Evolutionary conservation across 2,888 invertebrate genomes (phyloP), one percentile per base, ranked within the genome.

Genomic region (Lithosia quadra): DNA sequence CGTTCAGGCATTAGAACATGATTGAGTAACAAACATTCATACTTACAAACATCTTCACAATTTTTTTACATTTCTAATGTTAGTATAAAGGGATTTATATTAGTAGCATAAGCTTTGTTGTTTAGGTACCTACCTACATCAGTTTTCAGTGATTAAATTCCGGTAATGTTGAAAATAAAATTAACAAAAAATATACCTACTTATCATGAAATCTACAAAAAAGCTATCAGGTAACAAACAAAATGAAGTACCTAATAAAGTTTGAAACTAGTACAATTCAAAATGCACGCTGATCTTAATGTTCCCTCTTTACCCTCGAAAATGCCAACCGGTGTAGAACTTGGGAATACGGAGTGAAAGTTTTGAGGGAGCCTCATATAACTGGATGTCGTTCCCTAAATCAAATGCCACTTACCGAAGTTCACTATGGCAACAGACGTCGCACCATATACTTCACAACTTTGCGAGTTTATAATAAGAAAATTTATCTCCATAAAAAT

Each of bases 361-460:
- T 78, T 80, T 78, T 69, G 63, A 59, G 62, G 22, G 76, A 76
- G 72, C 71, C 72, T 78, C 72, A 66, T 70, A 65, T 73, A 72
- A 72, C 74, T 75, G 78, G 65, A 72, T 73, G 71, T 70, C 71
- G 78, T 75, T 70, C 73, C 72, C 71, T 80, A 80, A 80, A 80
- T 80, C 79, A 80, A 80, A 80, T 67, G 80, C 74, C 79, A 76
- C 79, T 80, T 80, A 78, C 72, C 59, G 71, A 80, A 80, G 72
- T 80, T 79, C 67, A 58, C 69, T 69, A 68, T 72, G 67, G 74
- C 69, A 76, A 72, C 63, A 71, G 68, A 69, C 76, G 71, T 63
- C 65, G 13, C 59, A 58, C 71, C 68, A 70, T 76, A 69, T 43
- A 72, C 75, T 72, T 39, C 33, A 58, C 59, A 53, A 67, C 62